Conservation (phyloP, 2,888 invertebrate species). For the Aricia artaxerxes region DNA sequence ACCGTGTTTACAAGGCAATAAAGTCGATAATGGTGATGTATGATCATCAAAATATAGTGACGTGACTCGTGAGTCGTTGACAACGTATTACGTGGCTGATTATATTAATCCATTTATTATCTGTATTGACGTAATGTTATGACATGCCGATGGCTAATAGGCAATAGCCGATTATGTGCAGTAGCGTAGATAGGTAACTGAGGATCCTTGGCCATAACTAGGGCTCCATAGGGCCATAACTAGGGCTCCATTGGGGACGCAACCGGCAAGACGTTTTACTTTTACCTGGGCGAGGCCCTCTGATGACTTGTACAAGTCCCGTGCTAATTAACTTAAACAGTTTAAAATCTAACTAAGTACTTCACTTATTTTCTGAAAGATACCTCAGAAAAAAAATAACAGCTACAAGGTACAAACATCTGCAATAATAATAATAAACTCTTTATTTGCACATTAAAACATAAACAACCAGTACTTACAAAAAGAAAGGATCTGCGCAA, state of each 20-base stretch:
- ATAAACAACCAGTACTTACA: too few relatives aligned
- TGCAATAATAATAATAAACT: too few relatives aligned
- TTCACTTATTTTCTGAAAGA: too few relatives aligned
- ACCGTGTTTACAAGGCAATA: not conserved
- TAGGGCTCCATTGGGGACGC: not conserved
- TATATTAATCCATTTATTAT: constrained; percentile 41
- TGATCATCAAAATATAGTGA: constrained; percentile 31
- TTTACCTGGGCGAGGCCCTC: too few relatives aligned
- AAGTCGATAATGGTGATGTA: constrained; percentile 10
- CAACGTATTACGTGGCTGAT: constrained; percentile 30
- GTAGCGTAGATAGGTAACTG: not conserved
- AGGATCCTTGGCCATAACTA: not conserved
- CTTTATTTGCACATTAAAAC: too few relatives aligned
- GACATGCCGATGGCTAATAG: constrained; percentile 44
- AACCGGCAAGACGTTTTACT: not conserved
- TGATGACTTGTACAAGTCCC: too few relatives aligned
- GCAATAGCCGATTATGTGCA: constrained; percentile 43
- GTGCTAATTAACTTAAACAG: too few relatives aligned
- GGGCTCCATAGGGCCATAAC: not conserved
- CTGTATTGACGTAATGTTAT: constrained; percentile 43
- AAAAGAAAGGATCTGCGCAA: too few relatives aligned
- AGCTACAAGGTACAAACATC: too few relatives aligned
- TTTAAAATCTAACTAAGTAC: too few relatives aligned
- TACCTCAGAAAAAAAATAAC: too few relatives aligned
- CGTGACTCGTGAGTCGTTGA: constrained; percentile 31